phyloP scores from a whole-genome alignment of 2,797 vertebrate species.

The Hafferia zeledoni region DNA sequence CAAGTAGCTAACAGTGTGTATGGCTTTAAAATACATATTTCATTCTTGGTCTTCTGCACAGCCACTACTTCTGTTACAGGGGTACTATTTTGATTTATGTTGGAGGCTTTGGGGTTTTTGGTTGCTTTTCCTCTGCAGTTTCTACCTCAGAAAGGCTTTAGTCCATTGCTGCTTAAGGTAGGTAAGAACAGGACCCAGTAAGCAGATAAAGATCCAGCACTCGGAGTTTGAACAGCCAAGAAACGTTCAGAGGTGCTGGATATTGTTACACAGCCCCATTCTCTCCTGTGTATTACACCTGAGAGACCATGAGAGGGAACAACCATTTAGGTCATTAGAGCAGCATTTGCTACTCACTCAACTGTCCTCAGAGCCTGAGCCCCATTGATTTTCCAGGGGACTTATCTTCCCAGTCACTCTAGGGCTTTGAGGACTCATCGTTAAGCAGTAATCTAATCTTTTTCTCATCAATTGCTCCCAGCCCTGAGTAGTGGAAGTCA shows the following conservation, averaged over 20 bases:
- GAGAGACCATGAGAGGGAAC: background rate
- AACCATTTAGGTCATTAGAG: constrained; percentile 37
- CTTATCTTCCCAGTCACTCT: constrained; percentile 11
- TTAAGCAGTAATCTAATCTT: constrained; percentile 51
- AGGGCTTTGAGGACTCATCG: constrained; percentile 43
- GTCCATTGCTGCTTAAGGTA: background rate
- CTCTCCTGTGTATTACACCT: background rate
- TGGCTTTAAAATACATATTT: background rate
- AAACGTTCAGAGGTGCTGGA: background rate
- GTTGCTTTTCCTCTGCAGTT: background rate
- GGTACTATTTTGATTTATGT: background rate
- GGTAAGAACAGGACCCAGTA: background rate
- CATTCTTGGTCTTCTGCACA: background rate
- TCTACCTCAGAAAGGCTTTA: background rate
- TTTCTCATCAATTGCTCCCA: constrained; percentile 4
- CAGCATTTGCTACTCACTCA: constrained; percentile 40
- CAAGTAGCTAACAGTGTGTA: background rate
- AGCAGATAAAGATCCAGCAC: background rate
- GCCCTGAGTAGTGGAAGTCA: background rate
- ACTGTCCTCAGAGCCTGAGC: constrained; percentile 14
- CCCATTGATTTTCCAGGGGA: constrained; percentile 54
- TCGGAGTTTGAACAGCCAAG: background rate
- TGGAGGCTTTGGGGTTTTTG: background rate
- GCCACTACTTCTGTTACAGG: background rate
- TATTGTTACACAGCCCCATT: constrained; percentile 25